These are phyloP conservation scores for Falco peregrinus DNA, from an alignment of 2,797 vertebrate species.

Conservation along the genomic window DNA sequence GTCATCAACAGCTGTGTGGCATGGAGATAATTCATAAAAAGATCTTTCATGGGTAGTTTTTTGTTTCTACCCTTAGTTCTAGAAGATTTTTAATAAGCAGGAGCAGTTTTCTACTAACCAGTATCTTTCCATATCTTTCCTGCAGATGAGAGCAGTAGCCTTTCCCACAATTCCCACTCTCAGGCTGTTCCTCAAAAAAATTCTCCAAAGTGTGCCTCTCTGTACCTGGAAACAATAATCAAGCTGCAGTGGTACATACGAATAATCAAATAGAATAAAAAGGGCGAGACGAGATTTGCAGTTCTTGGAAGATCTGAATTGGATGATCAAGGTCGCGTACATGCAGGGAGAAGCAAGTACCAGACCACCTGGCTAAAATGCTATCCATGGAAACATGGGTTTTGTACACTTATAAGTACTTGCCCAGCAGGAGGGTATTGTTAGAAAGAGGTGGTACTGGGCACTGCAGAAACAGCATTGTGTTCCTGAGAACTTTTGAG, in stretches of 20 bases:
- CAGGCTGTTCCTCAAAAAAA: not conserved
- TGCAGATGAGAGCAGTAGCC: not conserved
- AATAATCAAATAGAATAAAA: not conserved
- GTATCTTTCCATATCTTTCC: not conserved
- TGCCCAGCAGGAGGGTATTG: not conserved
- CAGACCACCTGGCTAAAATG: not conserved
- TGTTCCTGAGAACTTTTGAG: not conserved
- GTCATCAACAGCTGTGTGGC: not conserved
- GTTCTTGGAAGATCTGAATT: not conserved
- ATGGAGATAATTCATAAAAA: not conserved
- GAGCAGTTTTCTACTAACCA: not conserved
- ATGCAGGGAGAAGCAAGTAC: not conserved
- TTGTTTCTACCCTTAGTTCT: not conserved
- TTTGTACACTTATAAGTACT: not conserved
- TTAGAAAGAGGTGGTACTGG: not conserved
- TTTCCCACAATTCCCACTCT: not conserved
- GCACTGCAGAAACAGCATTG: not conserved
- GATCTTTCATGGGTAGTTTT: not conserved
- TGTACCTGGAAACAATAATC: not conserved
- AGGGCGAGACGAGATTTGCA: not conserved
- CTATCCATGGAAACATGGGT: not conserved
- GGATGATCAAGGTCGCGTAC: not conserved
- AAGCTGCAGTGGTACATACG: not conserved
- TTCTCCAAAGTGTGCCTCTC: not conserved
- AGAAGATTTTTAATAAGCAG: not conserved